These are phyloP conservation scores for Serripes groenlandicus DNA, from an alignment of 2,888 invertebrate genomes.

Conservation along the genomic window DNA sequence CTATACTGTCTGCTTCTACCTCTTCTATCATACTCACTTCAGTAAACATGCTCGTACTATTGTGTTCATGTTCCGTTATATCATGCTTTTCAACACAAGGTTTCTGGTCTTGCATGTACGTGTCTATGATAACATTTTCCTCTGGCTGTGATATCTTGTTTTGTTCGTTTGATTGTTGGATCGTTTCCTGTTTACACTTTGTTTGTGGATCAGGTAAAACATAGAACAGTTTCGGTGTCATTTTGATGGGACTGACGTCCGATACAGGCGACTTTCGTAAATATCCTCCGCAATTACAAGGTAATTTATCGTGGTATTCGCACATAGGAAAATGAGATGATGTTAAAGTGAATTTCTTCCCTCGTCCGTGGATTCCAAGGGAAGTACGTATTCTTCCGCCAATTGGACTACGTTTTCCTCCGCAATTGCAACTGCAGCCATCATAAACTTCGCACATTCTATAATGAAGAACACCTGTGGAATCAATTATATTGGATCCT, in stretches of 20 bases:
- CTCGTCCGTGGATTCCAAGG: not conserved
- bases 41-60: constrained; percentile 13
- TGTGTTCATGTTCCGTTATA: not conserved
- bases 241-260: not conserved
- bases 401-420: not conserved
- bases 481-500: not conserved
- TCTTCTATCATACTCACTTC: constrained; percentile 15
- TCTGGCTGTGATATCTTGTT: not conserved
- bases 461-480: not conserved
- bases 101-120: not conserved
- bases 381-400: not conserved
- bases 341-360: not conserved
- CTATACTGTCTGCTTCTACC: not conserved
- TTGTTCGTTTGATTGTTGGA: too few relatives aligned
- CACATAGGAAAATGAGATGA: constrained; percentile 24
- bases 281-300: constrained; percentile 25
- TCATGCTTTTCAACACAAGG: not conserved
- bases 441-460: constrained; percentile 25
- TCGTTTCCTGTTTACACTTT: not conserved
- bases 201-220: not conserved
- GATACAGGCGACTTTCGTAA: constrained; percentile 1
- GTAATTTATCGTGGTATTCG: constrained; percentile 5
- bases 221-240: not conserved
- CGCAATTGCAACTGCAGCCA: constrained; percentile 3
- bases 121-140: not conserved